These are phyloP conservation scores for Podocnemis expansa DNA, from an alignment of 2,113 vertebrate genomes.

Conservation along the genomic window DNA sequence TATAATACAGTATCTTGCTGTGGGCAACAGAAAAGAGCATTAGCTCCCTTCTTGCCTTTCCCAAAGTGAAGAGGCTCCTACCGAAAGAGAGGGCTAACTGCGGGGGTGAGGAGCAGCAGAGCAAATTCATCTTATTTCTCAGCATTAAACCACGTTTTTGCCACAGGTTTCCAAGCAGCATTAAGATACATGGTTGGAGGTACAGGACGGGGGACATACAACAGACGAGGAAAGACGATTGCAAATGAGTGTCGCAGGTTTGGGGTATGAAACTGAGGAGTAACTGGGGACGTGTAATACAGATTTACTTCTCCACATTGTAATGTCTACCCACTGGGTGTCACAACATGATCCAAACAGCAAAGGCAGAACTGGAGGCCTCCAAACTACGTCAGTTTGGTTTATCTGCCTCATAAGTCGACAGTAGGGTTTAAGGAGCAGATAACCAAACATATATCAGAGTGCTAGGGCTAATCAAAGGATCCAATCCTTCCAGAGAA, in stretches of 20 bases:
- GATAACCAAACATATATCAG: not conserved
- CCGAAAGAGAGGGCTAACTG: fast-evolving
- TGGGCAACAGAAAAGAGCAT: fast-evolving
- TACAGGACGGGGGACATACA: fast-evolving
- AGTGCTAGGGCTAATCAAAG: not conserved
- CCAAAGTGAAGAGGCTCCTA: not conserved
- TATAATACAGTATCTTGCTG: fast-evolving
- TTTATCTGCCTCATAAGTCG: not conserved
- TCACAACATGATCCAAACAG: not conserved
- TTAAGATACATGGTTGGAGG: not conserved
- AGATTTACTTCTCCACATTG: not conserved
- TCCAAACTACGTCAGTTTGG: not conserved
- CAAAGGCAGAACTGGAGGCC: not conserved
- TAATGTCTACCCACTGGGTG: not conserved
- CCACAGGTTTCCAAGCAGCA: fast-evolving
- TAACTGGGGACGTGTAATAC: not conserved
- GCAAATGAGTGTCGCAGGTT: not conserved
- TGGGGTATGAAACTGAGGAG: not conserved
- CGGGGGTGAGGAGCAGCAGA: fast-evolving
- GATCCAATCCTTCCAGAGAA: not conserved
- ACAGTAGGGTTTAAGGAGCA: not conserved
- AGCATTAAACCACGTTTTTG: fast-evolving
- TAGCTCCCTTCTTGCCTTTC: not conserved
- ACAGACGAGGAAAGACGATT: not conserved
- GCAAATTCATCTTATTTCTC: fast-evolving